Evolutionary conservation across 64 coral and sea anemone species (phyloP).

Genomic region (Montipora efflorescens): DNA sequence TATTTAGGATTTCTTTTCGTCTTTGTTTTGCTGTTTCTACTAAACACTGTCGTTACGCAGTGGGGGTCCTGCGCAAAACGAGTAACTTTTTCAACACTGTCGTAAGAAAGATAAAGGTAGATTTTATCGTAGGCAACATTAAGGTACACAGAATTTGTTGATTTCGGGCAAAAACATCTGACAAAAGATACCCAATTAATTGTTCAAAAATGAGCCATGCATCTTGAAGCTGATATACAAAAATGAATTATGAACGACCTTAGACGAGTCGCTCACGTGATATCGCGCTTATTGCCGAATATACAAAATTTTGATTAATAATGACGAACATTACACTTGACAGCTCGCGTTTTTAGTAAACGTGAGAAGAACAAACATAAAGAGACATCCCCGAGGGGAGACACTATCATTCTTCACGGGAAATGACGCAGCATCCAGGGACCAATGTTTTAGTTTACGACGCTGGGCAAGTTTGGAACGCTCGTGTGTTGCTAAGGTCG

Average conservation of each 20-base stretch:
- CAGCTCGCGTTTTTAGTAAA: not conserved
- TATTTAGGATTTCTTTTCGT: not conserved
- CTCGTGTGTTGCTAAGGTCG: no score
- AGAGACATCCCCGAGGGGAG: not conserved
- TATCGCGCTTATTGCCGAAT: not conserved
- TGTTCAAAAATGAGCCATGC: not conserved
- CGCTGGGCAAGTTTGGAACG: no score
- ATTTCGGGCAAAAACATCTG: not conserved
- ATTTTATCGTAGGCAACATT: not conserved
- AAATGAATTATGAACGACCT: not conserved
- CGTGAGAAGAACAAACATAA: not conserved
- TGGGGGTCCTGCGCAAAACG: not conserved
- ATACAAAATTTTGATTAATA: not conserved
- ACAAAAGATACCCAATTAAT: not conserved
- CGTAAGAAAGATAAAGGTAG: no score
- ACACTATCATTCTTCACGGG: not conserved
- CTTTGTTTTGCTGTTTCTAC: slow-evolving; percentile 12
- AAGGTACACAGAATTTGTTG: not conserved
- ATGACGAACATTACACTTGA: not conserved
- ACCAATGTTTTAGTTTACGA: no score
- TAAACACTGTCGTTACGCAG: not conserved
- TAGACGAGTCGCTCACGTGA: not conserved
- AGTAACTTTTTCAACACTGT: not conserved
- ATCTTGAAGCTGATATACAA: not conserved
- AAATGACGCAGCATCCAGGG: not conserved